Evolutionary conservation across 2,113 vertebrate species (phyloP), one percentile per base, ranked within the genome.

Genomic region (Chroicocephalus ridibundus): DNA sequence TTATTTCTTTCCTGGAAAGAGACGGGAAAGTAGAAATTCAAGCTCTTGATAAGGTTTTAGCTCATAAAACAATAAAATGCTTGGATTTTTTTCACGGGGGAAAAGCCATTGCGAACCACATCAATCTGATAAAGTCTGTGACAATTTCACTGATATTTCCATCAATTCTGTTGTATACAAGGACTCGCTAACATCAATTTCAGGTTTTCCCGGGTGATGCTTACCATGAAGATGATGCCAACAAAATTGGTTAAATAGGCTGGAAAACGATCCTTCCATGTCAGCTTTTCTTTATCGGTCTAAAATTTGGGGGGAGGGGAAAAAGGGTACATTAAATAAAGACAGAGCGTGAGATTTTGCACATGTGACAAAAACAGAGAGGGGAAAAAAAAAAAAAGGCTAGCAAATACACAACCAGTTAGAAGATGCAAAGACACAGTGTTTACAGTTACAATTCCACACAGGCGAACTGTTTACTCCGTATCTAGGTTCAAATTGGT

Each of bases 221-320:
- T 98, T 97, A 99, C 99, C 99, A 99, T 98, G 88, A 99, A 99
- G 82, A 98, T 9, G 97, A 99, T 99, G 94, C 98, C 97, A 81
- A 98, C 97, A 61, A 99, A 71, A 54, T 98, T 98, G 20, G 99
- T 99, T 86, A 99, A 25, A 93, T 99, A 99, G 49, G 99, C 99
- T 25, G 99, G 99, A 85, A 99, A 97, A 60, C 99, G 98, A 93
- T 99, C 99, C 78, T 97, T 99, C 97, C 99, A 99, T 0, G 99
- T 99, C 96, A 99, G 98, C 96, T 99, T 99, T 94, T 99, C 98
- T 96, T 99, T 99, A 93, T 98, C 98, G 0, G 96, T 98, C 99
- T 99, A 76, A 10, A 96, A 95, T 82, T 82, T 2, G 9, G 18
- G 57, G 71, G 4, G 58, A 64, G 4, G 11, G 3, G 0, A 62